These are phyloP conservation scores for Triplophysa yarkandensis DNA, from an alignment of 2,797 vertebrate genomes.

Conservation along the genomic window DNA sequence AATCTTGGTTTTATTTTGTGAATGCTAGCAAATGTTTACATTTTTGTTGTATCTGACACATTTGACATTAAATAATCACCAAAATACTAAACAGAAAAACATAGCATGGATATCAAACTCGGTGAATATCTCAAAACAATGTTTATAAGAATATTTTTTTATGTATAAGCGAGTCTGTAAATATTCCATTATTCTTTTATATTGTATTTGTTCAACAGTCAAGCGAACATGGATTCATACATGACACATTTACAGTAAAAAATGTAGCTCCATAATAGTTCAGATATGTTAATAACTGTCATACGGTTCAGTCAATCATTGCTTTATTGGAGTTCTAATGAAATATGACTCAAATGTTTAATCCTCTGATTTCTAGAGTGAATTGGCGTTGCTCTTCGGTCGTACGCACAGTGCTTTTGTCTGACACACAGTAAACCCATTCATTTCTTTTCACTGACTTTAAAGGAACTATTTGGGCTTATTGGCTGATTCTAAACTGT, in stretches of 20 bases:
- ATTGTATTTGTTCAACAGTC: neutral
- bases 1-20: no score
- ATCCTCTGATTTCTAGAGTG: slow-evolving; percentile 25
- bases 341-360: slow-evolving; percentile 12
- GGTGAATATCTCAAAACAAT: no score
- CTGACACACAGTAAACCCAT: slow-evolving; percentile 29
- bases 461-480: slow-evolving; percentile 24
- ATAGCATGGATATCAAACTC: no score
- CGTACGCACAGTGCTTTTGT: slow-evolving; percentile 35
- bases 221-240: no score
- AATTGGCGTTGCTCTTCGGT: slow-evolving; percentile 12
- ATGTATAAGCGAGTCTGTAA: no score
- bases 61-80: no score
- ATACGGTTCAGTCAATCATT: slow-evolving; percentile 5
- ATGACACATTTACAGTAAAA: neutral
- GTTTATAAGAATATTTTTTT: no score
- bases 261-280: neutral
- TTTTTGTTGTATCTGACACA: no score
- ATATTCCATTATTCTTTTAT: neutral
- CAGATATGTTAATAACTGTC: neutral
- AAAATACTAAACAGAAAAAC: no score
- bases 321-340: neutral
- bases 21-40: no score
- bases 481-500: slow-evolving; percentile 34
- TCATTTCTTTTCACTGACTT: slow-evolving; percentile 36